phyloP scores from a whole-genome alignment of 1,140 invertebrate genomes.

The Sarcophaga bullata region DNA sequence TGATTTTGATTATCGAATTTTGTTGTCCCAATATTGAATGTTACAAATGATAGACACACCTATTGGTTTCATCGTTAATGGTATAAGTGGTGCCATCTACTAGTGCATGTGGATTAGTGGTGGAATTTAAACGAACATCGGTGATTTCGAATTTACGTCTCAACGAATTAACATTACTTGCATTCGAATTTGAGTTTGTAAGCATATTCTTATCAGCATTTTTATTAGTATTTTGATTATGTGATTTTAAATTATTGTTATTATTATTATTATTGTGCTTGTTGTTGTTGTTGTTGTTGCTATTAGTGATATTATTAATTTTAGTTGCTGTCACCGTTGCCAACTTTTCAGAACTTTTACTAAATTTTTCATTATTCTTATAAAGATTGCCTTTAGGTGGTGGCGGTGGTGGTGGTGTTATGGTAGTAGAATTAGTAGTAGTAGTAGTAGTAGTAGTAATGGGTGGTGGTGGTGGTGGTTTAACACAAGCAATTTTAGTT shows the following conservation, averaged over 20 bases:
- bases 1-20: not conserved
- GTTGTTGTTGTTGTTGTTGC: conserved; percentile 6
- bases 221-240: not conserved
- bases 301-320: not conserved
- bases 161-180: conserved; percentile 45
- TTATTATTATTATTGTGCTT: conserved; percentile 28
- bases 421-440: conserved; percentile 11
- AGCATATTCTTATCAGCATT: not conserved
- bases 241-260: conserved; percentile 1
- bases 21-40: not conserved
- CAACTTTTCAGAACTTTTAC: not conserved
- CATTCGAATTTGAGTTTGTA: conserved; percentile 17
- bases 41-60: conserved; percentile 46
- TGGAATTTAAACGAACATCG: conserved; percentile 74
- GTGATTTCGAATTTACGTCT: conserved; percentile 71
- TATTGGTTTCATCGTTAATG: conserved; percentile 50
- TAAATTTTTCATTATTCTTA: too few species aligned
- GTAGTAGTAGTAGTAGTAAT: not conserved
- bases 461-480: conserved; percentile 21
- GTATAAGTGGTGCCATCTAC: conserved; percentile 67
- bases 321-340: not conserved
- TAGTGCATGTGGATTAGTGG: conserved; percentile 73
- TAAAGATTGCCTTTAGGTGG: not conserved
- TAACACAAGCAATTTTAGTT: not conserved
- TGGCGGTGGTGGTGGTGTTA: not conserved